Percentiles rank a stretch among this genome's conserved stretches.
These are phyloP conservation scores for Spodoptera picta DNA, from an alignment of 2,888 invertebrate species.

Conservation along the genomic window DNA sequence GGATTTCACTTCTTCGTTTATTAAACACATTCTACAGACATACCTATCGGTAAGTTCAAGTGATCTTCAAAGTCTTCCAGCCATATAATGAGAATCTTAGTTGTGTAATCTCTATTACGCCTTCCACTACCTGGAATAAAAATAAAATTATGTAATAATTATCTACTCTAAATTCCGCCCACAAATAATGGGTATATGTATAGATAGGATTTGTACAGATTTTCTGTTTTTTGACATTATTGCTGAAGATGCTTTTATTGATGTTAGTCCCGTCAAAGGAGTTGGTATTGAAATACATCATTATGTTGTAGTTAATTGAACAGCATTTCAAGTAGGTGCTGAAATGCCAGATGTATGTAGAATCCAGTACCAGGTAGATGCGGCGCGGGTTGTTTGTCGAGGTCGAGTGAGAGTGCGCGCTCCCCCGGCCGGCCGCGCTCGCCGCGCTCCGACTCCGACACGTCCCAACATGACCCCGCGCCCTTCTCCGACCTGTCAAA, in stretches of 20 bases:
- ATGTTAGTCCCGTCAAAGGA: too few relatives aligned
- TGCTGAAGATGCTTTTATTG: too few relatives aligned
- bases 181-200: too few relatives aligned
- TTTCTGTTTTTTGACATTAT: too few relatives aligned
- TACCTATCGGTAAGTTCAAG: slow-evolving; percentile 95
- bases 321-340: too few relatives aligned
- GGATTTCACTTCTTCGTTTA: too few relatives aligned
- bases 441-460: slow-evolving; percentile 75
- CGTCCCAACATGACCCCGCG: slow-evolving; percentile 82
- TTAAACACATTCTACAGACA: slow-evolving; percentile 52
- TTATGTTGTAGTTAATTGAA: too few relatives aligned
- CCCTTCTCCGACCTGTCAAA: slow-evolving; percentile 62
- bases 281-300: too few relatives aligned
- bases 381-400: slow-evolving; percentile 88
- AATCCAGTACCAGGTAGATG: slow-evolving; percentile 65
- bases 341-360: too few relatives aligned
- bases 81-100: slow-evolving; percentile 98
- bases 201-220: too few relatives aligned
- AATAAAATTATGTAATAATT: background rate
- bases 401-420: slow-evolving; percentile 91
- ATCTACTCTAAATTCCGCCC: too few relatives aligned
- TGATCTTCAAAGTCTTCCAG: slow-evolving; percentile 98
- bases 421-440: slow-evolving; percentile 77
- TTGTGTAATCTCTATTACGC: slow-evolving; percentile 88
- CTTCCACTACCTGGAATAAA: slow-evolving; percentile 76